These are phyloP conservation scores for Daktulosphaira vitifoliae DNA, from an alignment of 1,140 invertebrate genomes.

Conservation along the genomic window DNA sequence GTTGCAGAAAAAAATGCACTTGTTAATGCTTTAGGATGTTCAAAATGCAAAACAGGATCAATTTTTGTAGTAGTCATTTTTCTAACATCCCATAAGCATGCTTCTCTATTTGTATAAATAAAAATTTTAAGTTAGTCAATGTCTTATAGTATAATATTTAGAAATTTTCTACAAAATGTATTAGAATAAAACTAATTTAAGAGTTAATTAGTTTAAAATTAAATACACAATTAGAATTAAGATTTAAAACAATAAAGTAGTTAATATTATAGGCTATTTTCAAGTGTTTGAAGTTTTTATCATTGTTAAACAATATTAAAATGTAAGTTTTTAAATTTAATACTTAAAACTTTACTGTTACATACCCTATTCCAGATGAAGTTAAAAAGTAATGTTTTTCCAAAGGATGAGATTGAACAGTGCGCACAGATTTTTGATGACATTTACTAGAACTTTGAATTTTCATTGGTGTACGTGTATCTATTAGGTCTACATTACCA, in stretches of 20 bases:
- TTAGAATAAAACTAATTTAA: too few relatives aligned
- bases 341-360: too few relatives aligned
- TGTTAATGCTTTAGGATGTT: slow-evolving; percentile 32
- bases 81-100: slow-evolving; percentile 30
- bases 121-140: not conserved
- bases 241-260: too few relatives aligned
- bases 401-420: slow-evolving; percentile 37
- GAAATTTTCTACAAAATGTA: too few relatives aligned
- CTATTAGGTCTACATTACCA: slow-evolving; percentile 35
- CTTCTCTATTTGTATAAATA: slow-evolving; percentile 28
- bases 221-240: too few relatives aligned
- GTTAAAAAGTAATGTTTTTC: slow-evolving; percentile 37
- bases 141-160: too few relatives aligned
- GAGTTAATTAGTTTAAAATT: too few relatives aligned
- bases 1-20: slow-evolving; percentile 40
- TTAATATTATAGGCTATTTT: too few relatives aligned
- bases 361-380: slow-evolving; percentile 37
- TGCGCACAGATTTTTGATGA: slow-evolving; percentile 37
- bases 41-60: slow-evolving; percentile 16
- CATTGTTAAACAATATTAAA: not conserved
- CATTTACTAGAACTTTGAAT: slow-evolving; percentile 26
- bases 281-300: not conserved
- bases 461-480: slow-evolving; percentile 25
- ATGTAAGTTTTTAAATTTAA: slow-evolving; percentile 7
- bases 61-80: slow-evolving; percentile 8